A percentile compares a stretch with the other conserved stretches of the same genome.
Conservation (phyloP, 2,797 vertebrate species). For the Carduelis carduelis region DNA sequence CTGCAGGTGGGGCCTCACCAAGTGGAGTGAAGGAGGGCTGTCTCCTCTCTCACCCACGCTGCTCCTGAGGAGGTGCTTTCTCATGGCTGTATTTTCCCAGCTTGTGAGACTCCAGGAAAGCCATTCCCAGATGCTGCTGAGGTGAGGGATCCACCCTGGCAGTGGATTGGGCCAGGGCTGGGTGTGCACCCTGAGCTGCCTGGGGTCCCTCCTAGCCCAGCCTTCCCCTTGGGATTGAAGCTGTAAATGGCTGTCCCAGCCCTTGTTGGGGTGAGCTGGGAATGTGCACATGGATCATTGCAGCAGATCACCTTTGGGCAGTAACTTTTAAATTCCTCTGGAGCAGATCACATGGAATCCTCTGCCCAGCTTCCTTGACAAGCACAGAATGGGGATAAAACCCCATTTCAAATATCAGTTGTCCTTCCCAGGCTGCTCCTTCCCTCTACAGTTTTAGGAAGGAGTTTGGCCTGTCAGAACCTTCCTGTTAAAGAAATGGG, state of each 20-base stretch:
- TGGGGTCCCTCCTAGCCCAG: background rate
- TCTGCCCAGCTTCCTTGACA: background rate
- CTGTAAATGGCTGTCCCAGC: background rate
- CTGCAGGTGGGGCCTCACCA: background rate
- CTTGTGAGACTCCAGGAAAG: background rate
- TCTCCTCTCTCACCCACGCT: background rate
- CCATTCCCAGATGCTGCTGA: background rate
- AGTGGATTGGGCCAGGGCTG: background rate
- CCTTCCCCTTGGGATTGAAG: background rate
- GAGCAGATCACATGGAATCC: background rate
- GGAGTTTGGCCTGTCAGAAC: background rate
- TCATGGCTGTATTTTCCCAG: background rate
- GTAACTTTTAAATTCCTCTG: background rate
- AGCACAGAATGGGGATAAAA: background rate
- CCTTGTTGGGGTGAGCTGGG: background rate
- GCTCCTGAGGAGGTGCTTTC: background rate
- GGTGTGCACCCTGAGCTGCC: background rate
- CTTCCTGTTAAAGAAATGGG: background rate
- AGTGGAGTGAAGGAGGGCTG: background rate
- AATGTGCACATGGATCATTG: background rate
- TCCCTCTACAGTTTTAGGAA: background rate
- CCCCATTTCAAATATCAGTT: background rate
- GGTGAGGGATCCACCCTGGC: background rate
- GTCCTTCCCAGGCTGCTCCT: background rate
- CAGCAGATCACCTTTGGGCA: background rate